These are phyloP conservation scores for Hycleus cichorii DNA, from an alignment of 1,140 invertebrate genomes.

Conservation along the genomic window DNA sequence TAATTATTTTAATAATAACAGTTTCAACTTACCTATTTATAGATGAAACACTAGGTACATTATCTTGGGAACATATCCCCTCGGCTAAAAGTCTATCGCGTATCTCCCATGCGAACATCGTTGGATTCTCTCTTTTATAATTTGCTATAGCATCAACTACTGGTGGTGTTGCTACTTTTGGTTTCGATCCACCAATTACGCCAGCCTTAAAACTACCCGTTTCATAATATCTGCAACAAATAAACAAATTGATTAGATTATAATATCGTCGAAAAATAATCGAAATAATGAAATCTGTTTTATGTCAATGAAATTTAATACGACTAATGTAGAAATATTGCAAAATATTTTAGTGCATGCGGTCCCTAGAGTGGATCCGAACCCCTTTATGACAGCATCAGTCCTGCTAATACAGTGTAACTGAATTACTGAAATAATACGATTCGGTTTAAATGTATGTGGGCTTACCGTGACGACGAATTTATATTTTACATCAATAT, in stretches of 20 bases:
- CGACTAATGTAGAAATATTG: slow-evolving; percentile 7
- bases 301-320: slow-evolving; percentile 14
- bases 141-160: slow-evolving; percentile 97
- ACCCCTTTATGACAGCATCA: slow-evolving; percentile 12
- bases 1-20: too few relatives aligned
- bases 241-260: neutral
- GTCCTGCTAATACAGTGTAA: slow-evolving; percentile 11
- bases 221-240: slow-evolving; percentile 82
- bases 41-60: slow-evolving; percentile 96
- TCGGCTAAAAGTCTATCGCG: slow-evolving; percentile 92
- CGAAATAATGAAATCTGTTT: slow-evolving; percentile 3
- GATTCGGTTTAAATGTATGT: slow-evolving; percentile 10
- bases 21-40: slow-evolving; percentile 85
- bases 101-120: slow-evolving; percentile 99
- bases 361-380: slow-evolving; percentile 10
- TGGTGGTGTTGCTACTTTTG: slow-evolving; percentile 96
- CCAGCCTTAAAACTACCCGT: slow-evolving; percentile 98
- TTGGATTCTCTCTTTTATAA: slow-evolving; percentile 98
- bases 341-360: slow-evolving; percentile 1
- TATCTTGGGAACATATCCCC: slow-evolving; percentile 96
- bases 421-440: slow-evolving; percentile 11
- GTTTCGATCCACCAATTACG: slow-evolving; percentile 98
- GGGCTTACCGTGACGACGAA: slow-evolving; percentile 15
- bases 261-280: too few relatives aligned
- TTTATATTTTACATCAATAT: slow-evolving; percentile 15